phyloP scores from a whole-genome alignment of 2,113 vertebrate species.

The Peromyscus maniculatus region DNA sequence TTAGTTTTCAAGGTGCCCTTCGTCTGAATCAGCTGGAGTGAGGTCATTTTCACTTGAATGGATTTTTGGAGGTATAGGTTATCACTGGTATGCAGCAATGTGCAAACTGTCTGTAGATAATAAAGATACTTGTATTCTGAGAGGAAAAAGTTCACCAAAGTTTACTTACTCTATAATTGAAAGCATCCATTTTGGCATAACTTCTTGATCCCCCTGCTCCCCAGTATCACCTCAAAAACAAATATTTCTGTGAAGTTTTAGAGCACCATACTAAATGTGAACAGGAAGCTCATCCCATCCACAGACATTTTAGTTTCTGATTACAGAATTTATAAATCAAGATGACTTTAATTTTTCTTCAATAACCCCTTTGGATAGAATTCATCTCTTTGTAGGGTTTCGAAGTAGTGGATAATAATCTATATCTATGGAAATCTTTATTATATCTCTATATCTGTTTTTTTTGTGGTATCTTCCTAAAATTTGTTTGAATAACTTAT shows the following conservation, averaged over 20 bases:
- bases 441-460: background rate
- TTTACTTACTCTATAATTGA: slow-evolving; percentile 69
- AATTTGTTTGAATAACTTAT: slow-evolving; percentile 15
- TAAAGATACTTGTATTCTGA: slow-evolving; percentile 30
- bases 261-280: slow-evolving; percentile 12
- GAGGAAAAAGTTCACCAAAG: slow-evolving; percentile 42
- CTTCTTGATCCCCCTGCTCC: background rate
- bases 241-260: slow-evolving; percentile 57
- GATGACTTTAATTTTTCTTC: slow-evolving; percentile 8
- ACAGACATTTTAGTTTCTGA: slow-evolving; percentile 54
- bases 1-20: slow-evolving; percentile 73
- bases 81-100: background rate
- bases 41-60: slow-evolving; percentile 66
- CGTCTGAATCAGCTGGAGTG: slow-evolving; percentile 34
- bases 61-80: slow-evolving; percentile 18
- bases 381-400: background rate
- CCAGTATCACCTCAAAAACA: slow-evolving; percentile 24
- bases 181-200: slow-evolving; percentile 59
- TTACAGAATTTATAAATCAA: slow-evolving; percentile 63
- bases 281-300: background rate
- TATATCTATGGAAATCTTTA: background rate
- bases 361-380: background rate
- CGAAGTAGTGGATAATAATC: slow-evolving; percentile 12
- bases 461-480: background rate
- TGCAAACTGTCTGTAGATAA: slow-evolving; percentile 39